Base-by-base conservation (phyloP, 2,113 vertebrate species). In the Pantherophis guttatus region DNA sequence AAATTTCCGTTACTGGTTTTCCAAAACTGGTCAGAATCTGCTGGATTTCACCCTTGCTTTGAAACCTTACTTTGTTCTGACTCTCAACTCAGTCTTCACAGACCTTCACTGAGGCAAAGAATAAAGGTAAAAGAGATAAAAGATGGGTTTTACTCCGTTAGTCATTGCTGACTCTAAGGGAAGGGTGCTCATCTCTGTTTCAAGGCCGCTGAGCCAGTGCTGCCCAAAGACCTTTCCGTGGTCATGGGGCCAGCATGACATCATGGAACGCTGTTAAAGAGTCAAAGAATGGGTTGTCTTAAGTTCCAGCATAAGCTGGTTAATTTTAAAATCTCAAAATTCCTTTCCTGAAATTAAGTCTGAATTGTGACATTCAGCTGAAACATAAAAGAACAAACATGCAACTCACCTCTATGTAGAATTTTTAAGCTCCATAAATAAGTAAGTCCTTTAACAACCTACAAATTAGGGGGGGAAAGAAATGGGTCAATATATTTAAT, bases 381-480 rank as follows among this genome's bases (percentile, higher is more conserved):
- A 81, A 91, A 96, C 55, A 86, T 92, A 62, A 93, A 95, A 91
- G 1, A 59, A 44, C 8, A 91, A 48, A 75, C 10, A 94, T 92
- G 95, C 95, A 96, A 98, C 98, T 96, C 96, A 99, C 99, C 99
- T 98, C 99, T 98, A 95, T 99, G 99, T 94, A 99, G 98, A 97
- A 99, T 99, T 98, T 99, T 99, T 93, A 99, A 97, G 92, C 99
- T 99, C 99, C 99, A 99, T 95, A 99, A 97, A 97, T 99, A 99
- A 1, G 99, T 99, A 95, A 99, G 98, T 93, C 99, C 99, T 98
- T 99, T 99, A 93, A 99, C 99, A 92, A 99, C 99, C 99, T 99
- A 95, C 9, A 97, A 94, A 92, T 2, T 91, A 93, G 58, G 1
- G 15, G 1, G 39, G 94, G 93, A 89, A 91, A 33, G 89, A 12